phyloP scores from a whole-genome alignment of 2,797 vertebrate genomes.

The Dermochelys coriacea region DNA sequence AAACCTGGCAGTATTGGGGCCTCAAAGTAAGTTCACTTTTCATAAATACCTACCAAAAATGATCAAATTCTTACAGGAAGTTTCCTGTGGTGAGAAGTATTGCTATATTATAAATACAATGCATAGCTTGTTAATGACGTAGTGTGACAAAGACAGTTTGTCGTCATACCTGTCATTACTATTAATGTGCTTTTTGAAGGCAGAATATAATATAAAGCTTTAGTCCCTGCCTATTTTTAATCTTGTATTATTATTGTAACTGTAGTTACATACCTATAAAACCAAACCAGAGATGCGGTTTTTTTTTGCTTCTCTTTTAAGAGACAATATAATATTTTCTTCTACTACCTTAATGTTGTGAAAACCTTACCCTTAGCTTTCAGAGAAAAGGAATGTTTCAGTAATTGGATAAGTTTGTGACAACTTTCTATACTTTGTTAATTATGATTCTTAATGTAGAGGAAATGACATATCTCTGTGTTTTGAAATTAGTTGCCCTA shows the following conservation, averaged over 20 bases:
- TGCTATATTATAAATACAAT: constrained; percentile 38
- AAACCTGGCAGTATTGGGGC: not conserved
- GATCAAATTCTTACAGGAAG: not conserved
- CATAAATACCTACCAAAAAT: constrained; percentile 6
- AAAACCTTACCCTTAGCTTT: constrained; percentile 62
- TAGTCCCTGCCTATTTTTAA: not conserved
- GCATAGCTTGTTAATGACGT: not conserved
- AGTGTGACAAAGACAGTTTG: not conserved
- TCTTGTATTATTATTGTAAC: not conserved
- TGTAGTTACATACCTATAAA: not conserved
- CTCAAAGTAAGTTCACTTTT: not conserved
- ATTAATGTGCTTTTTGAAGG: not conserved
- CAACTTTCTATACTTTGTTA: constrained; percentile 77
- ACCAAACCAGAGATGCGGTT: not conserved
- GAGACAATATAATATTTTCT: not conserved
- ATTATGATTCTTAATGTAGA: constrained; percentile 72
- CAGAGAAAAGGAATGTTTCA: constrained; percentile 51
- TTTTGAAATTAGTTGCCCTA: constrained; percentile 70
- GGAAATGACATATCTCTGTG: constrained; percentile 58
- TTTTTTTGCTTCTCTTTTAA: constrained; percentile 18
- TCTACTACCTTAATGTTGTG: constrained; percentile 27
- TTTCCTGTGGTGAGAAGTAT: not conserved
- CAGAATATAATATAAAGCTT: not conserved
- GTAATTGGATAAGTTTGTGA: constrained; percentile 73
- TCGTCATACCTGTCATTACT: not conserved